phyloP scores from a whole-genome alignment of 2,888 invertebrate species.

The Drosophila recens region DNA sequence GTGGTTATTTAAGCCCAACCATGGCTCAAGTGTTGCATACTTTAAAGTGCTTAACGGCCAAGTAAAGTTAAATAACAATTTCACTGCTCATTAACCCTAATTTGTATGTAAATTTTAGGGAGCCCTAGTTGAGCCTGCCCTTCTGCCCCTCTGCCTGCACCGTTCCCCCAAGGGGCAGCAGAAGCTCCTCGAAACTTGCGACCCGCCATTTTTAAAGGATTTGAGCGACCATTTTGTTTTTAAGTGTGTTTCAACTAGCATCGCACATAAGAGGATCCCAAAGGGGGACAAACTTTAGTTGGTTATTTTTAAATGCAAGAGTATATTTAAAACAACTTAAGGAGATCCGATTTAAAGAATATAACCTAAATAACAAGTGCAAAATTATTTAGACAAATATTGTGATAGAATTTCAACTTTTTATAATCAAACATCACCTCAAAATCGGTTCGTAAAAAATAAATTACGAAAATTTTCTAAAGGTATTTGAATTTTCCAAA shows the following conservation, averaged over 20 bases:
- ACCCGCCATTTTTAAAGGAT: constrained; percentile 66
- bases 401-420: too few species aligned
- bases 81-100: constrained; percentile 83
- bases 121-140: constrained; percentile 51
- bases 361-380: background rate
- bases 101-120: constrained; percentile 80
- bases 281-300: constrained; percentile 3
- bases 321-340: background rate
- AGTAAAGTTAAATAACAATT: constrained; percentile 82
- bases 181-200: constrained; percentile 14
- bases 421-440: too few species aligned
- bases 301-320: background rate
- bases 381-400: background rate
- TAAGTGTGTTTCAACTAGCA: constrained; percentile 67
- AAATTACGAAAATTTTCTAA: too few species aligned
- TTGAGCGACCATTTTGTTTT: constrained; percentile 55
- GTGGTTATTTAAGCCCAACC: constrained; percentile 46
- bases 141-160: background rate
- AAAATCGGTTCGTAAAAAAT: too few species aligned
- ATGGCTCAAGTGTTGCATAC: constrained; percentile 58
- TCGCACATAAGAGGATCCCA: constrained; percentile 49
- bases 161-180: constrained; percentile 1
- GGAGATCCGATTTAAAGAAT: background rate
- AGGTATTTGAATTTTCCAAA: too few species aligned
- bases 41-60: constrained; percentile 77